Base-by-base conservation (phyloP, 2,797 vertebrate genomes). In the Poecilia wingei region DNA sequence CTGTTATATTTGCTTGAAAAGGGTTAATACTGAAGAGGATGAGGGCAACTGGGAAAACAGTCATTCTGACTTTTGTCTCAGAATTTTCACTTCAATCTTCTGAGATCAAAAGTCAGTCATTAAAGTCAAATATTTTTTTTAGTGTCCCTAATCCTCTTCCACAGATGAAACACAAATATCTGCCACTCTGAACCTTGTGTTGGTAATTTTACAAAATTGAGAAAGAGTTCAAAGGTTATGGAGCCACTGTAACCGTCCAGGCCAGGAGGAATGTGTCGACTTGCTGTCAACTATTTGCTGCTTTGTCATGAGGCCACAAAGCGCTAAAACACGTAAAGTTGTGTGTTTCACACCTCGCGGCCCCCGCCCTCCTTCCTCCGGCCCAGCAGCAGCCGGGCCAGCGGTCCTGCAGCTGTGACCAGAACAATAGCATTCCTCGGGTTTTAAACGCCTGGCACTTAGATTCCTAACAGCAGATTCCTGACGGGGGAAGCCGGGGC, bases 381-480 rank as follows among this genome's bases (percentile, higher is more conserved):
- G 18, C 49, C 49, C 90, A 91, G 90, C 85, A 86, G 88, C 82
- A 88, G 87, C 82, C 78, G 12, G 83, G 81, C 87, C 84, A 82
- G 84, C 25, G 82, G 87, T 89, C 72, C 80, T 91, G 92, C 92
- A 94, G 93, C 94, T 94, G 93, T 94, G 91, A 91, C 92, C 89
- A 87, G 91, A 94, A 93, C 94, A 94, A 94, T 94, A 89, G 88
- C 90, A 95, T 95, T 95, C 94, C 91, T 94, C 85, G 53, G 90
- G 86, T 90, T 91, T 89, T 94, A 93, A 94, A 94, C 89, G 91
- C 90, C 86, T 91, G 94, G 91, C 91, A 92, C 92, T 94, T 92
- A 92, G 92, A 95, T 95, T 94, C 92, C 91, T 93, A 91, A 93
- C 92, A 93, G 93, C 84, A 86, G 88, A 94, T 92, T 93, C 90